A percentile compares a stretch with the other conserved stretches of the same genome.
Conservation (phyloP, 2,113 vertebrate species). For the Tursiops truncatus region DNA sequence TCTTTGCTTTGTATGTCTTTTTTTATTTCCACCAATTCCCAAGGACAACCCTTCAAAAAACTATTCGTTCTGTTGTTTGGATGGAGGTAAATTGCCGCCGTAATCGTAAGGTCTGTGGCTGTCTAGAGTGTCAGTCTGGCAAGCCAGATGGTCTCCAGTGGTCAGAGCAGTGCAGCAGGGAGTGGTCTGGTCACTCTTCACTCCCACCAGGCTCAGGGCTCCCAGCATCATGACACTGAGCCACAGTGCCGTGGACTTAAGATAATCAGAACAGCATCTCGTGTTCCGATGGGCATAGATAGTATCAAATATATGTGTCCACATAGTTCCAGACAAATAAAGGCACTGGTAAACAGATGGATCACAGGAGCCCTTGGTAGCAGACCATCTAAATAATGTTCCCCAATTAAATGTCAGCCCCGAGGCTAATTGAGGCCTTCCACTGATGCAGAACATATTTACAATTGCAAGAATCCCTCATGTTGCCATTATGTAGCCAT, state of each 20-base stretch:
- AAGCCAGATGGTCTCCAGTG: slow-evolving; percentile 80
- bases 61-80: slow-evolving; percentile 87
- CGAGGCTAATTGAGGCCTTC: slow-evolving; percentile 90
- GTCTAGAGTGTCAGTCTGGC: slow-evolving; percentile 90
- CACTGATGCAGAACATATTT: not conserved
- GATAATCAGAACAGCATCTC: slow-evolving; percentile 86
- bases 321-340: slow-evolving; percentile 91
- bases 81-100: slow-evolving; percentile 92
- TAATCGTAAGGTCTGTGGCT: slow-evolving; percentile 90
- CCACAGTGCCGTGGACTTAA: slow-evolving; percentile 90
- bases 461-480: not conserved
- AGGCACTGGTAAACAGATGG: slow-evolving; percentile 92
- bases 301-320: slow-evolving; percentile 92
- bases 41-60: slow-evolving; percentile 86
- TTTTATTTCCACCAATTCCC: slow-evolving; percentile 90
- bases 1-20: slow-evolving; percentile 37
- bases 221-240: slow-evolving; percentile 86
- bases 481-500: not conserved
- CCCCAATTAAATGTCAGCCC: slow-evolving; percentile 94
- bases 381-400: slow-evolving; percentile 91
- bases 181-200: slow-evolving; percentile 88
- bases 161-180: slow-evolving; percentile 86
- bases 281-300: slow-evolving; percentile 95
- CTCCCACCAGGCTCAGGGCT: slow-evolving; percentile 83
- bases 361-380: slow-evolving; percentile 88